Evolutionary conservation across 2,888 invertebrate species (phyloP).

Genomic region (Calameuta pallipes): DNA sequence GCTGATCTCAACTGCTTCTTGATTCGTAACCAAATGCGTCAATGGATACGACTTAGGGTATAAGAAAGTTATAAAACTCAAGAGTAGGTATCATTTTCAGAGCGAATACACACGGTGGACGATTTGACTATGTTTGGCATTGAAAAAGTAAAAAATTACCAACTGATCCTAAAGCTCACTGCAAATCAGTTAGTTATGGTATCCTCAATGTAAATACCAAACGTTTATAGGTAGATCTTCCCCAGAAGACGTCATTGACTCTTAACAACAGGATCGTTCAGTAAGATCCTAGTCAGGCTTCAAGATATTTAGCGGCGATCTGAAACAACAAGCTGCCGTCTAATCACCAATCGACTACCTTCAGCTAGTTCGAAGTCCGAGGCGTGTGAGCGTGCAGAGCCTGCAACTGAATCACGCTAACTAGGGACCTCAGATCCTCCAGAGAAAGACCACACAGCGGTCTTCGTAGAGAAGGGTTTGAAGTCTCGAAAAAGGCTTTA

Average conservation of each 20-base stretch:
- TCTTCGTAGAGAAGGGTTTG: conserved; percentile 24
- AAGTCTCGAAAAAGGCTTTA: background rate
- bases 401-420: conserved; percentile 52
- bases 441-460: conserved; percentile 41
- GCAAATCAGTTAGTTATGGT: background rate
- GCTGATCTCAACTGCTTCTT: conserved; percentile 1
- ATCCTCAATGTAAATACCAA: background rate
- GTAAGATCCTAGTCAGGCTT: conserved; percentile 20
- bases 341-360: conserved; percentile 53
- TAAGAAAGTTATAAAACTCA: background rate
- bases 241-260: background rate
- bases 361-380: conserved; percentile 28
- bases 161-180: background rate
- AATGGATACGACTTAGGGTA: background rate
- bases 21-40: background rate
- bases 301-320: conserved; percentile 57
- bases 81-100: no score
- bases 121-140: background rate
- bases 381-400: conserved; percentile 42
- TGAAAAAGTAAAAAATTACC: background rate
- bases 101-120: no score
- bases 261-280: conserved; percentile 18
- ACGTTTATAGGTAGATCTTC: background rate
- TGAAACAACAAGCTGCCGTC: conserved; percentile 53
- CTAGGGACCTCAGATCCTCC: conserved; percentile 40